Evolutionary conservation across 2,797 vertebrate genomes (phyloP), one percentile per base, ranked within the genome.

Genomic region (Muraenolepis orangiensis): DNA sequence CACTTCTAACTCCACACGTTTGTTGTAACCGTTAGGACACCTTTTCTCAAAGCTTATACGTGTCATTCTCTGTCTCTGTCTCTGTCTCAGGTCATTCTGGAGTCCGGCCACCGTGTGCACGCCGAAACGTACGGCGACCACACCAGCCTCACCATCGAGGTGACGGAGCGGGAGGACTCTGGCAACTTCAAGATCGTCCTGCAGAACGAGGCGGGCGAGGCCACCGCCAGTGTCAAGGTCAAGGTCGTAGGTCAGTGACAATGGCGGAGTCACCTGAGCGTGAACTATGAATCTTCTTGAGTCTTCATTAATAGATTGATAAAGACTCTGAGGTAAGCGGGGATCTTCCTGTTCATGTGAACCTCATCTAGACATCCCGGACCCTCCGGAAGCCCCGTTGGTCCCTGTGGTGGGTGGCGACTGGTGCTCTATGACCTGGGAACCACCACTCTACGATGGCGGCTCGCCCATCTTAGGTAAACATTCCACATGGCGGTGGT

Each of bases 151-250:
- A 96, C 97, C 20, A 99, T 99, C 81, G 98, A 99, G 0, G 16
- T 94, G 51, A 96, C 97, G 23, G 98, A 99, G 88, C 93, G 95
- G 71, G 98, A 99, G 0, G 98, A 99, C 83, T 92, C 94, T 0
- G 98, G 97, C 6, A 91, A 94, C 86, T 99, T 99, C 85, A 94
- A 96, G 84, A 96, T 99, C 70, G 93, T 94, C 7, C 90, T 99
- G 71, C 97, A 99, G 90, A 99, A 99, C 30, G 97, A 99, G 84
- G 98, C 98, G 36, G 98, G 98, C 66, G 96, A 98, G 83, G 97
- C 95, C 67, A 91, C 95, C 0, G 98, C 95, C 74, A 88, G 91
- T 20, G 88, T 99, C 87, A 98, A 95, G 85, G 91, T 99, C 87
- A 99, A 99, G 91, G 97, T 99, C 74, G 98, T 99, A 42, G 97